Evolutionary conservation across 2,797 vertebrate species (phyloP), one percentile per base, ranked within the genome.

Genomic region (Melanotaenia pygmaea): DNA sequence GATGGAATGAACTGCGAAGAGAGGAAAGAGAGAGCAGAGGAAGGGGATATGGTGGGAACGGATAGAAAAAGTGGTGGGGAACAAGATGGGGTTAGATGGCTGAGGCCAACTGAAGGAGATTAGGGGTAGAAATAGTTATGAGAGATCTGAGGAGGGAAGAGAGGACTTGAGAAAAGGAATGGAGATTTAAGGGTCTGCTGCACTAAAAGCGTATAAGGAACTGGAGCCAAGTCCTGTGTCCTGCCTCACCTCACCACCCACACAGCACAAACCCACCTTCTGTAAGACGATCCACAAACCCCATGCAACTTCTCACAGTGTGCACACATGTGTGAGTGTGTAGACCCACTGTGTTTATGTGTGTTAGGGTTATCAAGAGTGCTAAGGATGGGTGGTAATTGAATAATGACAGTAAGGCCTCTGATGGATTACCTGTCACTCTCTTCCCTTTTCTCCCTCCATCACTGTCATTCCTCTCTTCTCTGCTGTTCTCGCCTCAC

Each of bases 341-440:
- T 53, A 34, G 57, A n/a, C 8, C 32, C 50, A 53, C 59, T 38
- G 62, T 67, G 58, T 56, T 32, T 64, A 70, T 62, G 72, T 77
- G 79, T 77, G 64, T 72, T 13, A 59, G 71, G 83, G 86, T 89
- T 86, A 88, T 86, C 81, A 81, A 70, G 76, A 81, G 83, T 82
- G 90, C 82, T 92, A 90, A 91, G 92, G 90, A 91, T 91, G 91
- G 89, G 76, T 90, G 90, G 85, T 91, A 93, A 94, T 92, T 91
- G 92, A 94, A 92, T 93, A 94, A 94, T 93, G 93, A 94, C 87
- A 94, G 86, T 89, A 81, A 86, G 67, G 67, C 74, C 71, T 80
- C 77, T 94, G 93, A 95, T 91, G 90, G 91, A 95, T 94, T 88
- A 90, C 85, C 92, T 91, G 93, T 91, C 93, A 93, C 77, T 90